phyloP scores from a whole-genome alignment of 1,140 invertebrate species.

The Aphaenogaster rudis region DNA sequence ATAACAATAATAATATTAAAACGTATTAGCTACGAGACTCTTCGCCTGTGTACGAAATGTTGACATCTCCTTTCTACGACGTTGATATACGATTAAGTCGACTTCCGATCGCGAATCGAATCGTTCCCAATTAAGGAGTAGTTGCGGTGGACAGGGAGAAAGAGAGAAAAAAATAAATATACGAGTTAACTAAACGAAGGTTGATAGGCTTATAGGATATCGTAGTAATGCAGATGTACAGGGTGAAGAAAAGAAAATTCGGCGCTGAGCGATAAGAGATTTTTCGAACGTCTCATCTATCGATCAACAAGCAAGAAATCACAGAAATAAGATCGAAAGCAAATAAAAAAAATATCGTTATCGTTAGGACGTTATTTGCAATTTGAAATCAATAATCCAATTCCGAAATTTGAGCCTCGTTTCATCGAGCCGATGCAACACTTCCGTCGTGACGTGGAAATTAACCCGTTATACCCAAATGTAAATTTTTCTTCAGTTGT shows the following conservation, averaged over 20 bases:
- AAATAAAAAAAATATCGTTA: neutral
- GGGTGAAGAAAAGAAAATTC: constrained; percentile 63
- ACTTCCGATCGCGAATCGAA: constrained; percentile 55
- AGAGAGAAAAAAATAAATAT: constrained; percentile 20
- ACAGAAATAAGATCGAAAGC: constrained; percentile 11
- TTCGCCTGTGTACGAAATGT: constrained; percentile 72
- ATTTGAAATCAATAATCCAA: neutral
- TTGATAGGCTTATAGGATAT: constrained; percentile 70
- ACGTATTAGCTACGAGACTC: constrained; percentile 64
- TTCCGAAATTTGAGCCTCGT: constrained; percentile 13
- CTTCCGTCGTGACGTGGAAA: constrained; percentile 43
- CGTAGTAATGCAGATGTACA: constrained; percentile 71
- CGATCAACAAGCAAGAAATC: neutral
- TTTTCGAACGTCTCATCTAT: constrained; percentile 71
- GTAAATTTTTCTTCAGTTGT: constrained; percentile 8
- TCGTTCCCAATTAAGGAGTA: constrained; percentile 50
- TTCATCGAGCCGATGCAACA: neutral
- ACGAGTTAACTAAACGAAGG: constrained; percentile 63
- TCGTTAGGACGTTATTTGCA: neutral
- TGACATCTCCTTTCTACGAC: constrained; percentile 71
- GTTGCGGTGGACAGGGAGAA: constrained; percentile 35
- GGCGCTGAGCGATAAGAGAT: constrained; percentile 59
- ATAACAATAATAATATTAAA: constrained; percentile 71
- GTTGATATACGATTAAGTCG: constrained; percentile 61
- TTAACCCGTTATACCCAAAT: constrained; percentile 43